phyloP scores from a whole-genome alignment of 2,113 vertebrate genomes.

The Alouatta palliata region DNA sequence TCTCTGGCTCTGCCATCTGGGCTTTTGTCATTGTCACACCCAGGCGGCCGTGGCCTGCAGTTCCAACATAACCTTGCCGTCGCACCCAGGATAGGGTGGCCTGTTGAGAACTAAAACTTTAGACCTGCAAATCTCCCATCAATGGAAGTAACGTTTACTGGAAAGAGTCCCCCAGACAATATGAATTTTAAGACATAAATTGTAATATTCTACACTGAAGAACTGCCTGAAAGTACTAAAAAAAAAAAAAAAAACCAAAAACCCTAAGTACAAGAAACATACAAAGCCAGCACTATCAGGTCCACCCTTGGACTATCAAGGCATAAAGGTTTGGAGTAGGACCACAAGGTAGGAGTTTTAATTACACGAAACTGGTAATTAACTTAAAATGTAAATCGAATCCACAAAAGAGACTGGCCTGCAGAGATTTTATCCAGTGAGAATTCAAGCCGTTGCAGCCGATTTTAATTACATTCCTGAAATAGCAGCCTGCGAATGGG shows the following conservation, averaged over 20 bases:
- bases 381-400: slow-evolving; percentile 59
- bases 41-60: not conserved
- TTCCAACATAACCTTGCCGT: slow-evolving; percentile 24
- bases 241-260: not conserved
- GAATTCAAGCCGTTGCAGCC: slow-evolving; percentile 49
- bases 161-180: not conserved
- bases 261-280: not conserved
- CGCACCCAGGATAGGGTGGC: not conserved
- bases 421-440: slow-evolving; percentile 55
- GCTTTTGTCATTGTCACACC: not conserved
- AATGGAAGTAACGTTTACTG: not conserved
- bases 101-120: not conserved
- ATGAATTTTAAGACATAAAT: slow-evolving; percentile 7
- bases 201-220: not conserved
- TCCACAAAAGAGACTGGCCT: slow-evolving; percentile 59
- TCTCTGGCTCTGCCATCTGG: not conserved
- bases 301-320: slow-evolving; percentile 7
- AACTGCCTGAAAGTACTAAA: not conserved
- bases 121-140: not conserved
- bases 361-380: slow-evolving; percentile 65
- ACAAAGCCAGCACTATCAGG: not conserved
- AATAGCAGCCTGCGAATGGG: slow-evolving; percentile 56
- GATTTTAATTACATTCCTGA: slow-evolving; percentile 71
- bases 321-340: not conserved
- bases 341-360: slow-evolving; percentile 38